A percentile compares a stretch with the other conserved stretches of the same genome.
phyloP scores from a whole-genome alignment of 2,113 vertebrate species.

The Dasyprocta punctata region DNA sequence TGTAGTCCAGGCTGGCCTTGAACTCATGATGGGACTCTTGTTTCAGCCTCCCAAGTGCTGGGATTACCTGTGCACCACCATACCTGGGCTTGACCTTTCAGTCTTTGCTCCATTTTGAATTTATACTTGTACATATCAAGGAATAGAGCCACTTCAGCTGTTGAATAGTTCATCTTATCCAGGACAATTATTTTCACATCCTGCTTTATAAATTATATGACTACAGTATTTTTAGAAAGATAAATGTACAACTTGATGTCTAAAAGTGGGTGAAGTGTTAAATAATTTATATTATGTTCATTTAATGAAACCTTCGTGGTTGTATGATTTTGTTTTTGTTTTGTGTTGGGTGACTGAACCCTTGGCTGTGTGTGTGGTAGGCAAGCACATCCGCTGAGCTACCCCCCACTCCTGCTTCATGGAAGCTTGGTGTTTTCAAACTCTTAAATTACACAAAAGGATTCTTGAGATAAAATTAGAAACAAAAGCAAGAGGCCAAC shows the following conservation, averaged over 20 bases:
- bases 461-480: constrained; percentile 7
- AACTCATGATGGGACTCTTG: not conserved
- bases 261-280: not conserved
- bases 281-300: not conserved
- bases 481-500: constrained; percentile 24
- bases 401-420: not conserved
- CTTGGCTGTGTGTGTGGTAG: not conserved
- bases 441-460: not conserved
- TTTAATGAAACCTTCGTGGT: not conserved
- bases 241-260: not conserved
- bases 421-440: constrained; percentile 19
- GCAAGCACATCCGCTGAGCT: not conserved
- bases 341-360: not conserved
- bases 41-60: not conserved
- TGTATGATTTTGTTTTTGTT: not conserved
- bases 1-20: not conserved
- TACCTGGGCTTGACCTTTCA: not conserved
- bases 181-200: constrained; percentile 42
- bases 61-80: not conserved
- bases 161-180: not conserved
- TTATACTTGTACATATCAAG: not conserved
- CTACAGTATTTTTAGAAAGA: not conserved
- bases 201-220: not conserved
- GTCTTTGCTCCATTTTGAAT: not conserved
- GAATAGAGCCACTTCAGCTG: not conserved